These are phyloP conservation scores for Mesorhabditis spiculigera DNA, from an alignment of 2,888 invertebrate species.

Conservation along the genomic window DNA sequence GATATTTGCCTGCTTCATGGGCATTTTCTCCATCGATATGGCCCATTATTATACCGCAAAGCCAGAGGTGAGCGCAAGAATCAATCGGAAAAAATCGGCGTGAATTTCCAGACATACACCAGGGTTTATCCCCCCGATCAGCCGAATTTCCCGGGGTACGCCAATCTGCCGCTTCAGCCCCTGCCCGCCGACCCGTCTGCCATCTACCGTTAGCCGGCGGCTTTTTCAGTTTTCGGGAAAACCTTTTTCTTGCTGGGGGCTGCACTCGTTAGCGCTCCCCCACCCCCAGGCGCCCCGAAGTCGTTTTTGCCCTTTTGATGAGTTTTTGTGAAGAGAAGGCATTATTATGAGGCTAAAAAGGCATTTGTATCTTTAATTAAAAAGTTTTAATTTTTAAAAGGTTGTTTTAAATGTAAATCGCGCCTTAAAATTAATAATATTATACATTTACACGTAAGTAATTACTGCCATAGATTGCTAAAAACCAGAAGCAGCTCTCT, in stretches of 20 bases:
- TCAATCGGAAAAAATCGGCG: too few relatives aligned
- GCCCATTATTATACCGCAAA: neutral
- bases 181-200: too few relatives aligned
- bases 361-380: too few relatives aligned
- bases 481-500: too few relatives aligned
- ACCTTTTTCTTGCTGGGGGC: neutral
- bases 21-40: neutral
- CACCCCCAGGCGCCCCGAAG: neutral
- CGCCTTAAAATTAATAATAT: too few relatives aligned
- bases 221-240: neutral
- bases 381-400: too few relatives aligned
- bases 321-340: neutral
- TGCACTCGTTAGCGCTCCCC: neutral
- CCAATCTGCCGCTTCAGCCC: neutral
- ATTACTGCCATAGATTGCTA: too few relatives aligned
- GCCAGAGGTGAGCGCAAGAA: neutral
- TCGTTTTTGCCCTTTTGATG: neutral
- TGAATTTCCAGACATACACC: neutral
- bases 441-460: too few relatives aligned
- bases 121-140: neutral
- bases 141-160: conserved; percentile 1
- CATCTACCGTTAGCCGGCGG: too few relatives aligned
- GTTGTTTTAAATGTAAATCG: too few relatives aligned
- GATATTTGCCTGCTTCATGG: neutral
- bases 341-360: neutral